Conservation (phyloP, 2,113 vertebrate genomes). For the Scartelaos histophorus region DNA sequence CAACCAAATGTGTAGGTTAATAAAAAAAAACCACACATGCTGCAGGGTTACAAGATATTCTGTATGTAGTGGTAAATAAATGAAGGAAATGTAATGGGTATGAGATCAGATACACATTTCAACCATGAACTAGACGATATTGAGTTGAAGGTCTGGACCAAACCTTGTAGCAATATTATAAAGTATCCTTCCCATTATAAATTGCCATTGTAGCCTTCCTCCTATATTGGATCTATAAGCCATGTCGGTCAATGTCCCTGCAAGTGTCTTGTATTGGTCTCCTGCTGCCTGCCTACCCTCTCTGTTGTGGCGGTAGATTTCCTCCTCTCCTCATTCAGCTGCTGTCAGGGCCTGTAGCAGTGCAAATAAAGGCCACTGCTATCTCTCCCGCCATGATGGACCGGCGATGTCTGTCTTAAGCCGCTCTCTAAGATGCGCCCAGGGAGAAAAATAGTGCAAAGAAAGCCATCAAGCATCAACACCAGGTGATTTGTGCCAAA, state of each 20-base stretch:
- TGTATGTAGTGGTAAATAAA: too few relatives aligned
- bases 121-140: not conserved
- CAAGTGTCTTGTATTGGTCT: constrained; percentile 20
- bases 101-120: not conserved
- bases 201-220: constrained; percentile 39
- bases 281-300: constrained; percentile 25
- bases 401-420: constrained; percentile 47
- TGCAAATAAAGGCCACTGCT: constrained; percentile 63
- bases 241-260: constrained; percentile 32
- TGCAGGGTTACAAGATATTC: too few relatives aligned
- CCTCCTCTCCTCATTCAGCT: constrained; percentile 48
- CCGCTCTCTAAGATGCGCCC: constrained; percentile 33
- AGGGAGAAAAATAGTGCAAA: constrained; percentile 23
- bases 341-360: constrained; percentile 51
- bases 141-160: not conserved
- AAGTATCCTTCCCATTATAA: constrained; percentile 14
- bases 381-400: constrained; percentile 52
- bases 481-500: constrained; percentile 33
- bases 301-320: constrained; percentile 47
- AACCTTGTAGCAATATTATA: not conserved
- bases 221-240: constrained; percentile 34
- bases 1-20: too few relatives aligned
- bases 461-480: constrained; percentile 44
- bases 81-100: not conserved
- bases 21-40: too few relatives aligned